Base-by-base conservation (phyloP, 2,888 invertebrate genomes). In the Polyommatus icarus region DNA sequence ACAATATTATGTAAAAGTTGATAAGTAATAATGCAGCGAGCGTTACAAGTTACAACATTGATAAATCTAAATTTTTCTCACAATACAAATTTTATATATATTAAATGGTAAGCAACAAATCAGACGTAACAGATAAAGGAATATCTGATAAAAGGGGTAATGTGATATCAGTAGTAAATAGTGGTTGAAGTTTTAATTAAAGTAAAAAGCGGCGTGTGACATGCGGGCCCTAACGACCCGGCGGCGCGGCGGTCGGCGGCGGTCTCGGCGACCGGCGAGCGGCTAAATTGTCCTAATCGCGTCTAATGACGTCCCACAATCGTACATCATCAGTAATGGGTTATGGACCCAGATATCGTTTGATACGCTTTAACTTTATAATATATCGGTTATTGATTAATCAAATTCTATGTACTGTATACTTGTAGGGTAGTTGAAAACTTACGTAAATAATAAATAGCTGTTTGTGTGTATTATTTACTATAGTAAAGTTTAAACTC, bases 201-300 rank as follows among this genome's bases (percentile, higher is more conserved):
- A 73, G 46, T 73, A 73, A 75, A 75, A 29, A 75, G 54, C 73
- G 80, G 82, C 84, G 82, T 80, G 80, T 82, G 81, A 82, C 76
- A 80, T 80, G 81, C 79, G 80, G 79, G 84, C 85, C 24, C 75
- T 75, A 75, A 75, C 18, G 75, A 75, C 50, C 20, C 67, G 29
- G 20, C 61, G 61, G 84, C 83, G 20, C 61, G 61, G 84, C 83
- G 77, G n/a, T 12, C 61, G 61, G 59, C 67, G 29, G 29, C 76
- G 54, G 71, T 3, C 78, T 50, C 54, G 15, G 15, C 50, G 61
- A 78, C 36, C 59, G 10, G 57, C 67, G 61, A 20, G 73, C 61
- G 29, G 88, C 85, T 86, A 90, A 90, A 90, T 91, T 88, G 85
- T 86, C 88, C 87, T 90, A 90, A 91, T 91, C 90, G 87, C 86